These are phyloP conservation scores for Drosophila melanogaster DNA, from an alignment of 1,140 invertebrate species.

Conservation along the genomic window Release_6_plus_ISO1_MT NT_033777.3:9948001-9948500, in stretches of 20 bases:
- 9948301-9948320: background rate
- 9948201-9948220: background rate
- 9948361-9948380: constrained; percentile 32
- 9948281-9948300: background rate
- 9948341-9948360: constrained; percentile 23
- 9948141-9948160: background rate
- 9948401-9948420: constrained; percentile 64
- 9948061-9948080: constrained; percentile 6
- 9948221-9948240: background rate
- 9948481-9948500: constrained; percentile 42
- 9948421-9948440: constrained; percentile 72
- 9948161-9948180: background rate
- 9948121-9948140: background rate
- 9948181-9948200: background rate
- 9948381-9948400: constrained; percentile 35
- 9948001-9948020: constrained; percentile 63
- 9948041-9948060: constrained; percentile 26
- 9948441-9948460: constrained; percentile 41
- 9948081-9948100: background rate
- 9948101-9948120: background rate
- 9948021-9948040: constrained; percentile 18
- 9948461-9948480: constrained; percentile 14
- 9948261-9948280: background rate
- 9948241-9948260: background rate
- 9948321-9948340: constrained; percentile 7